Base-by-base conservation (phyloP, 2,888 invertebrate genomes). In the Ormyrus rosae region DNA sequence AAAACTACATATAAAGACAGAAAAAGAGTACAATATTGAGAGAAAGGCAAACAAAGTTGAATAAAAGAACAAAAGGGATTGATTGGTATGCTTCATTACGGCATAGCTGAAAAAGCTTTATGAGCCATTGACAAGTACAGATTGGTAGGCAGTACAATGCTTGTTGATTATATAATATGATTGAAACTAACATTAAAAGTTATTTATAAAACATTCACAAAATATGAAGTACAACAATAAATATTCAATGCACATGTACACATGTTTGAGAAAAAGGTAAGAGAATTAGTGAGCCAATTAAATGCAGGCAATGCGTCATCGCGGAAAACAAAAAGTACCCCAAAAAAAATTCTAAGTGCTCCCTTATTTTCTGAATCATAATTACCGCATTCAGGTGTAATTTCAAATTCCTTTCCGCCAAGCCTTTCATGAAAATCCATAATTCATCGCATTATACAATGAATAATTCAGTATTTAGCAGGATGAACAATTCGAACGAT, bases 41-140 rank as follows among this genome's bases (percentile, higher is more conserved):
- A 75, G 67, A 45, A 72, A 68, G 34, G 61, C n/a, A 75, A 60
- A 70, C 50, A 34, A 53, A 48, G 13, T 61, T 46, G 53, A 64
- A 68, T 63, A 55, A 77, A 63, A 77, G 63, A 70, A 55, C 51
- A 77, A 64, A 60, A 64, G 56, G 56, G 46, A 77, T 70, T 70
- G 64, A 73, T 71, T 71, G 70, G 60, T 71, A 71, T 4, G 60
- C 19, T 60, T 60, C 70, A 58, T 71, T 60, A 61, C 19, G 50
- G 50, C 50, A 50, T 51, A 71, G 50, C 50, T 71, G 48, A 19
- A 71, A 60, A 71, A 60, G 19, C 50, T 60, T 58, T 71, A 58
- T 58, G 34, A 13, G 48, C 60, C 13, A 46, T 46, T 64, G 64
- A 64, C 64, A 64, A 64, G 64, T 64, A 64, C 46, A 64, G 64